These are phyloP conservation scores for Eleutherodactylus coqui DNA, from an alignment of 2,797 vertebrate species.

Conservation along the genomic window DNA sequence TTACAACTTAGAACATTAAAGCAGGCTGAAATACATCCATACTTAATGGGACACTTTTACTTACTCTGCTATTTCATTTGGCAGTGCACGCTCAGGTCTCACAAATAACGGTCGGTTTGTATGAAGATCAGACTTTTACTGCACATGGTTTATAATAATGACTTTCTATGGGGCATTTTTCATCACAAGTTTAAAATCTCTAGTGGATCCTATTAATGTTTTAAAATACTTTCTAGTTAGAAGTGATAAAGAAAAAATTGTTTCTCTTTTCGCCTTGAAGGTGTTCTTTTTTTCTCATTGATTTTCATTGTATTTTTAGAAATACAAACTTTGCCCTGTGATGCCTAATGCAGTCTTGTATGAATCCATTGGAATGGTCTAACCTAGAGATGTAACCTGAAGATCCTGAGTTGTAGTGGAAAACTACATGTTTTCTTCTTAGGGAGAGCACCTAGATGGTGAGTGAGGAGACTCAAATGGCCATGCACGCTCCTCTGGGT, in stretches of 20 bases:
- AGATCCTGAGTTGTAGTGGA: neutral
- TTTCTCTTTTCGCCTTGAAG: neutral
- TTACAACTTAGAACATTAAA: conserved; percentile 28
- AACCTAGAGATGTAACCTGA: neutral
- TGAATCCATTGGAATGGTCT: neutral
- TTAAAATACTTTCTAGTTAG: neutral
- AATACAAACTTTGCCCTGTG: too few relatives aligned
- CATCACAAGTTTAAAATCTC: conserved; percentile 14
- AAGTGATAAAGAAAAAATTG: neutral
- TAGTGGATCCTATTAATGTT: conserved; percentile 10
- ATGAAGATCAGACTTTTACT: conserved; percentile 15
- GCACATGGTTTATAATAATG: conserved; percentile 2
- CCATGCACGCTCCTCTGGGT: too few relatives aligned
- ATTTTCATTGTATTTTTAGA: neutral
- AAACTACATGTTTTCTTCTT: too few relatives aligned
- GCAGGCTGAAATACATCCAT: conserved; percentile 15
- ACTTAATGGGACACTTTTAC: conserved; percentile 29
- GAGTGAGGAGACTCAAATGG: too few relatives aligned
- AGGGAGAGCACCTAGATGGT: too few relatives aligned
- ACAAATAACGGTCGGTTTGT: conserved; percentile 23
- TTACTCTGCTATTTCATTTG: conserved; percentile 27
- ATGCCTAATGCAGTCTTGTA: too few relatives aligned
- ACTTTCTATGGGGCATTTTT: conserved; percentile 32
- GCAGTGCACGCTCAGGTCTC: neutral
- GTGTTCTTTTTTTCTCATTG: neutral